These are phyloP conservation scores for Dicrostonyx torquatus DNA, from an alignment of 2,797 vertebrate species.

Conservation along the genomic window DNA sequence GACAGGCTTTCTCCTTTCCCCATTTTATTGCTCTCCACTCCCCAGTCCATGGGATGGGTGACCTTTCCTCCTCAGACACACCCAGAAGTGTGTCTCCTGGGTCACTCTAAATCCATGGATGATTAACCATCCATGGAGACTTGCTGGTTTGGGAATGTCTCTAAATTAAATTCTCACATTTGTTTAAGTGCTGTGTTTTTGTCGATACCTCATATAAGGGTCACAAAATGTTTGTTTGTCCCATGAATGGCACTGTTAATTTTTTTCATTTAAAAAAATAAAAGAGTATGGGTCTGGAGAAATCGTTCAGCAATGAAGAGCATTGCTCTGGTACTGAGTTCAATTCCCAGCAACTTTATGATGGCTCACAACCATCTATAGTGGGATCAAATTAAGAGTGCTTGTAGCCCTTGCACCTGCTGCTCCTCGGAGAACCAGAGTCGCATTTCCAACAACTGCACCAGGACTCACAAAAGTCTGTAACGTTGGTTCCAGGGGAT, in stretches of 20 bases:
- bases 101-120: neutral
- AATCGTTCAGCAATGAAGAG: no score
- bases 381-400: no score
- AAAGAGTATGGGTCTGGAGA: neutral
- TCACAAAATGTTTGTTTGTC: neutral
- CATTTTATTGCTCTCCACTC: neutral
- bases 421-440: no score
- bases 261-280: neutral
- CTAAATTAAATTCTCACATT: conserved; percentile 21
- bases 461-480: neutral
- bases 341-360: no score
- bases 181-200: neutral
- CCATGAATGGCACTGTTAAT: conserved; percentile 5
- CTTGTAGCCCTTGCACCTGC: no score
- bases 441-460: neutral
- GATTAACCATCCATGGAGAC: neutral
- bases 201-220: neutral
- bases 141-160: neutral
- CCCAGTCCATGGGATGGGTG: neutral
- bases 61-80: neutral
- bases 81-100: neutral
- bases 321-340: no score
- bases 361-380: no score
- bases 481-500: neutral
- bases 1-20: neutral